Evolutionary conservation across 2,888 invertebrate genomes (phyloP).

Genomic region (Prostheceraeus crozeri): DNA sequence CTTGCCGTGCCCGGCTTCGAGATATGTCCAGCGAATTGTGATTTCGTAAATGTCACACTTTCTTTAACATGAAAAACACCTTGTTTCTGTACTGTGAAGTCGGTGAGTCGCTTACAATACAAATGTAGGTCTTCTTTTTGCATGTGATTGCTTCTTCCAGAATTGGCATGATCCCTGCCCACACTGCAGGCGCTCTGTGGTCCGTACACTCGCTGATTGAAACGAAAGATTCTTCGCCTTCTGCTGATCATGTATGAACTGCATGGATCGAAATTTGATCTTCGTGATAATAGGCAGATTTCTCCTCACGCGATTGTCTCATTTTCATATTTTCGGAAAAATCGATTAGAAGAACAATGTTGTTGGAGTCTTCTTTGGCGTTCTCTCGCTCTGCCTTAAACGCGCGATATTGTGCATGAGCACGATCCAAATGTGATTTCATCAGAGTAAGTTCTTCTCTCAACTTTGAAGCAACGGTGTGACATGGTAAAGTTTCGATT

Average conservation of each 20-base stretch:
- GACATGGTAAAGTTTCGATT: too few species aligned
- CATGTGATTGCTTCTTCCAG: neutral
- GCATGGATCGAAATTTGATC: neutral
- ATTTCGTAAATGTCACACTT: neutral
- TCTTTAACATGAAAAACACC: constrained; percentile 9
- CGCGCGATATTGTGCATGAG: constrained; percentile 1
- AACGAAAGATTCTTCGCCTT: neutral
- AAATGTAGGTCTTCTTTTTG: neutral
- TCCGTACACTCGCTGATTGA: neutral
- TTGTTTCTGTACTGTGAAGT: constrained; percentile 24
- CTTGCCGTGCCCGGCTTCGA: constrained; percentile 21
- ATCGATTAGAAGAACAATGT: neutral
- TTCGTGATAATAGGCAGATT: constrained; percentile 5
- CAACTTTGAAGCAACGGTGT: too few species aligned
- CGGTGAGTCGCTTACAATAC: constrained; percentile 20
- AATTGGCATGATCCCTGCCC: neutral
- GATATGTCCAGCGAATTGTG: constrained; percentile 12
- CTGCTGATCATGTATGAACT: neutral
- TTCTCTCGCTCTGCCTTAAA: neutral
- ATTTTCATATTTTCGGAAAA: neutral
- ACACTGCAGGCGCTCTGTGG: constrained; percentile 1
- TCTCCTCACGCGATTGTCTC: neutral
- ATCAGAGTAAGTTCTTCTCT: too few species aligned
- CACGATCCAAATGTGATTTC: neutral
- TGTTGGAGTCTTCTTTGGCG: neutral